Percentiles rank a stretch among this genome's conserved stretches.
These are phyloP conservation scores for Phengaris alcon DNA, from an alignment of 2,888 invertebrate species.

Conservation along the genomic window DNA sequence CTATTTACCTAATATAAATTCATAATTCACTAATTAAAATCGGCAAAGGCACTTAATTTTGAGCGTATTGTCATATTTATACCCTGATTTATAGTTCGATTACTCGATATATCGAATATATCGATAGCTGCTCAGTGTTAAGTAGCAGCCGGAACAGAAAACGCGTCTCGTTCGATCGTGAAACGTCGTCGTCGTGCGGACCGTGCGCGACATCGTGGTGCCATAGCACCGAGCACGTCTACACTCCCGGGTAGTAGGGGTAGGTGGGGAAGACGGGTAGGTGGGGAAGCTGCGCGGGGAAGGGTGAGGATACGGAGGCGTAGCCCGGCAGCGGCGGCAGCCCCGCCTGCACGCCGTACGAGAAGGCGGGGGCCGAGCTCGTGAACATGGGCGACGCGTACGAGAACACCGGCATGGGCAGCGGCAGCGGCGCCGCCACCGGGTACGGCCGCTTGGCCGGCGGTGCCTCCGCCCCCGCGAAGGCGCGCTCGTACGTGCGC, in stretches of 20 bases:
- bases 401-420: slow-evolving; percentile 74
- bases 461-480: slow-evolving; percentile 68
- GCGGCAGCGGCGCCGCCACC: slow-evolving; percentile 59
- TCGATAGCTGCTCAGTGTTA: no score
- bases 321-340: slow-evolving; percentile 61
- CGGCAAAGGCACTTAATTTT: slow-evolving; percentile 55
- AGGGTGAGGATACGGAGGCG: slow-evolving; percentile 54
- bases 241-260: slow-evolving; percentile 59
- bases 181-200: no score
- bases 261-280: slow-evolving; percentile 56
- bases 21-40: slow-evolving; percentile 39
- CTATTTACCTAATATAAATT: slow-evolving; percentile 29
- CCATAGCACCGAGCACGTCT: neutral
- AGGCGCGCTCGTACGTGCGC: slow-evolving; percentile 86
- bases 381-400: slow-evolving; percentile 75
- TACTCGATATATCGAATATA: neutral
- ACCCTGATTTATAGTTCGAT: slow-evolving; percentile 54
- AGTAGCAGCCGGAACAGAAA: neutral
- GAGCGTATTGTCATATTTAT: slow-evolving; percentile 63
- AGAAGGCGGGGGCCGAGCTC: slow-evolving; percentile 57
- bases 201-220: no score
- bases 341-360: slow-evolving; percentile 54
- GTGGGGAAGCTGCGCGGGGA: slow-evolving; percentile 55
- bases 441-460: slow-evolving; percentile 75
- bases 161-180: neutral